phyloP scores from a whole-genome alignment of 2,113 vertebrate species.

The Ivindomyrus marchei region DNA sequence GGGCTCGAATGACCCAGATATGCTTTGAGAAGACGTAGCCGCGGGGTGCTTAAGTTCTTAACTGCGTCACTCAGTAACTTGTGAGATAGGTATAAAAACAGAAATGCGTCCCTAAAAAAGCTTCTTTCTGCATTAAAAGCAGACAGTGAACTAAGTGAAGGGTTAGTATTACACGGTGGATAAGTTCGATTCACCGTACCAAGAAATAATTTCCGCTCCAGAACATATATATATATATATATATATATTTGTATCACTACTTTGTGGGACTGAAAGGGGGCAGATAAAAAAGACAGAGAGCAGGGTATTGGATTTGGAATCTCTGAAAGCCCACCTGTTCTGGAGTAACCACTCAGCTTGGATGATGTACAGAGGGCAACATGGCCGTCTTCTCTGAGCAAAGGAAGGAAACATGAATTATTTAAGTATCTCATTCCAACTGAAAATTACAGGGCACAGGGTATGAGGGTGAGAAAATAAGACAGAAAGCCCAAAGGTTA shows the following conservation, averaged over 20 bases:
- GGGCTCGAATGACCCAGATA: slow-evolving; percentile 25
- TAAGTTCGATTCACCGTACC: neutral
- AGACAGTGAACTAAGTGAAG: neutral
- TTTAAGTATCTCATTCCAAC: slow-evolving; percentile 3
- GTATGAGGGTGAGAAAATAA: neutral
- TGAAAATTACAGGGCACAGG: neutral
- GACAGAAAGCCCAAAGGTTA: neutral
- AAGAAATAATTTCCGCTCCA: neutral
- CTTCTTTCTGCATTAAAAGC: neutral
- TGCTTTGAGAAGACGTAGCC: neutral
- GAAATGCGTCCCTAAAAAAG: neutral
- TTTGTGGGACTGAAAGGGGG: neutral
- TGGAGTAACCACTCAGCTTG: neutral
- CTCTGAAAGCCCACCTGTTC: neutral
- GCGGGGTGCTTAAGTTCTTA: neutral
- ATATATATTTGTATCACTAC: neutral
- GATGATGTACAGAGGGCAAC: neutral
- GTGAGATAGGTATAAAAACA: slow-evolving; percentile 25
- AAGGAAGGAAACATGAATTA: neutral
- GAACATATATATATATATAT: neutral
- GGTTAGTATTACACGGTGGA: neutral
- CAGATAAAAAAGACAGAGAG: neutral
- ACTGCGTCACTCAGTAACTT: slow-evolving; percentile 21
- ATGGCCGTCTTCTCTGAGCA: neutral
- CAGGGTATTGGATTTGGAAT: neutral